phyloP scores from a whole-genome alignment of 2,113 vertebrate genomes.

The Maccullochella peelii region DNA sequence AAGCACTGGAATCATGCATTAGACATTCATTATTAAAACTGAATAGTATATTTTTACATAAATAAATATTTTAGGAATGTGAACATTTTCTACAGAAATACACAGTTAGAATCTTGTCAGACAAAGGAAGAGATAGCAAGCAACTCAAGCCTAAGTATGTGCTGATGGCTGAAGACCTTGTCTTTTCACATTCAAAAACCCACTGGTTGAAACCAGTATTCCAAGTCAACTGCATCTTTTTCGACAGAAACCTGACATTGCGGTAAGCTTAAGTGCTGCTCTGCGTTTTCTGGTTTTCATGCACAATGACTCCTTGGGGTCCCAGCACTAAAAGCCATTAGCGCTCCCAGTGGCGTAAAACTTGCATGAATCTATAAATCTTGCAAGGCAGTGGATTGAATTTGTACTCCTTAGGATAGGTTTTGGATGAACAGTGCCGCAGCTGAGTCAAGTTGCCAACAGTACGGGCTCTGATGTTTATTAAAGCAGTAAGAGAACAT shows the following conservation, averaged over 20 bases:
- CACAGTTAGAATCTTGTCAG: conserved; percentile 22
- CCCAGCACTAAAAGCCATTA: conserved; percentile 91
- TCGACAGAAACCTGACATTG: conserved; percentile 80
- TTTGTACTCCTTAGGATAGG: conserved; percentile 84
- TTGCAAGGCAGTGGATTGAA: conserved; percentile 88
- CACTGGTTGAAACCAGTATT: conserved; percentile 53
- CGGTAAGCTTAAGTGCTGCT: conserved; percentile 81
- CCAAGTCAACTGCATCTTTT: conserved; percentile 70
- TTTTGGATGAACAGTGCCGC: conserved; percentile 81
- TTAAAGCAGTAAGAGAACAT: conserved; percentile 85
- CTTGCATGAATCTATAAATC: conserved; percentile 93
- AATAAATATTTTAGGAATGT: conserved; percentile 44
- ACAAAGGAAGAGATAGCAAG: conserved; percentile 38
- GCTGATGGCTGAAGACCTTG: conserved; percentile 45
- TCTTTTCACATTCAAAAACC: conserved; percentile 56
- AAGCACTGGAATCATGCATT: conserved; percentile 5
- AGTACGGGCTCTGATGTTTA: conserved; percentile 84
- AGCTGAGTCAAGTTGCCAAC: conserved; percentile 69
- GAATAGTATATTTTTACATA: conserved; percentile 24
- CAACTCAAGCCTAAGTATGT: conserved; percentile 19
- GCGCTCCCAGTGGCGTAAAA: conserved; percentile 90
- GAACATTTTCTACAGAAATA: conserved; percentile 37
- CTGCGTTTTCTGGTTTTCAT: conserved; percentile 85
- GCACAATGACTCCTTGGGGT: conserved; percentile 85
- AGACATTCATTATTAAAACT: conserved; percentile 35